phyloP scores from a whole-genome alignment of 2,888 invertebrate genomes.

The Macrosiphum euphorbiae region DNA sequence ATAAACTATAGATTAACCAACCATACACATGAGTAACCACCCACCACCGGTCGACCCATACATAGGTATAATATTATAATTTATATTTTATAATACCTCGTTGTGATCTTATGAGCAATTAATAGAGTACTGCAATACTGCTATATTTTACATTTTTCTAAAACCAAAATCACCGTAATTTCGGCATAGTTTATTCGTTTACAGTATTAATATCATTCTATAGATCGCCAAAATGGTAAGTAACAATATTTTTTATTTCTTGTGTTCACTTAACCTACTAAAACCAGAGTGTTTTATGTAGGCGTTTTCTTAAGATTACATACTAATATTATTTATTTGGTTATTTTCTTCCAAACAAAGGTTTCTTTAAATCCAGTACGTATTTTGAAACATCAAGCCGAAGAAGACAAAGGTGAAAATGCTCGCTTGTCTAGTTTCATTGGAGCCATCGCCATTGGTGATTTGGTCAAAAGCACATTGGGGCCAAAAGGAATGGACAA shows the following conservation, averaged over 20 bases:
- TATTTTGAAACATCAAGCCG: constrained; percentile 94
- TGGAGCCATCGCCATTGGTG: constrained; percentile 98
- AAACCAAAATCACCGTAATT: not conserved
- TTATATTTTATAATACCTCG: constrained; percentile 13
- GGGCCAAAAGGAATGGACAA: constrained; percentile 99
- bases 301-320: not conserved
- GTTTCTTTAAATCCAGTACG: constrained; percentile 93
- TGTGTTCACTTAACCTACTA: constrained; percentile 44
- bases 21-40: not conserved
- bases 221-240: constrained; percentile 50
- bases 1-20: constrained; percentile 21
- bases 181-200: not conserved
- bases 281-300: not conserved
- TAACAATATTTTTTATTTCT: not conserved
- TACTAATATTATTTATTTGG: not conserved
- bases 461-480: constrained; percentile 96
- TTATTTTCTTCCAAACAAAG: constrained; percentile 70
- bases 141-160: not conserved
- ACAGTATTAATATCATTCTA: not conserved
- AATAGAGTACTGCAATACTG: not conserved
- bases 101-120: not conserved
- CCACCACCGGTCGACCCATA: not conserved
- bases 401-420: constrained; percentile 97
- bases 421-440: constrained; percentile 98
- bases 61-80: not conserved